These are phyloP conservation scores for Oncorhynchus keta DNA, from an alignment of 2,113 vertebrate genomes.

Conservation along the genomic window DNA sequence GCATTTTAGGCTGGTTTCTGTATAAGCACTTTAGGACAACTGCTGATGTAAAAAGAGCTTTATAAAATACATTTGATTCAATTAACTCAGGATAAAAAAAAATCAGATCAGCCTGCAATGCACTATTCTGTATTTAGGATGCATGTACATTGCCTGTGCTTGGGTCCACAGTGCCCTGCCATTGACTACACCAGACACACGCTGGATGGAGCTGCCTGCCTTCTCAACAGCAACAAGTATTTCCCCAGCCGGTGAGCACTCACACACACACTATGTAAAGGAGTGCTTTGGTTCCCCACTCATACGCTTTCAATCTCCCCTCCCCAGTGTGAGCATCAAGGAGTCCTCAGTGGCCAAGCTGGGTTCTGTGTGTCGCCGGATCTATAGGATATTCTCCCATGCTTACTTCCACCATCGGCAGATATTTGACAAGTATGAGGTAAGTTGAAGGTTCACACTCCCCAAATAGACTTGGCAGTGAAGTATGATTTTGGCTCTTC, in stretches of 20 bases:
- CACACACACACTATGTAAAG: not conserved
- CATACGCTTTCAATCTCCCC: slow-evolving; percentile 8
- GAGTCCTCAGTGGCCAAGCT: slow-evolving; percentile 98
- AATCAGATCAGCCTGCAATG: not conserved
- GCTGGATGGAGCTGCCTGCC: slow-evolving; percentile 96
- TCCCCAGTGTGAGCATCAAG: slow-evolving; percentile 96
- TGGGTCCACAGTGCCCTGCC: slow-evolving; percentile 86
- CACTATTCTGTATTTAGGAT: not conserved
- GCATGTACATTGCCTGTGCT: not conserved
- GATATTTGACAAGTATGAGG: slow-evolving; percentile 99
- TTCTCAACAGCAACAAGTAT: slow-evolving; percentile 99
- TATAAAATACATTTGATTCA: too few relatives aligned
- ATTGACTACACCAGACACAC: slow-evolving; percentile 99
- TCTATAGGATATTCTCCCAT: slow-evolving; percentile 99
- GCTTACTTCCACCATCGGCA: slow-evolving; percentile 98
- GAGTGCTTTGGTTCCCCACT: not conserved
- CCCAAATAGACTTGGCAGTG: not conserved
- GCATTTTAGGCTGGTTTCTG: too few relatives aligned
- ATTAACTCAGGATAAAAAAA: not conserved
- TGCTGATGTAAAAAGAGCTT: too few relatives aligned
- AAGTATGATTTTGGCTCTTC: too few relatives aligned
- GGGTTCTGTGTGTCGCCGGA: slow-evolving; percentile 97
- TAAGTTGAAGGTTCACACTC: slow-evolving; percentile 56
- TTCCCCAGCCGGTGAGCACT: slow-evolving; percentile 93
- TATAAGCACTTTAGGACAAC: too few relatives aligned